Evolutionary conservation across 2,888 invertebrate genomes (phyloP), one percentile per base, ranked within the genome.

Genomic region (Meiosimyza platycephala): DNA sequence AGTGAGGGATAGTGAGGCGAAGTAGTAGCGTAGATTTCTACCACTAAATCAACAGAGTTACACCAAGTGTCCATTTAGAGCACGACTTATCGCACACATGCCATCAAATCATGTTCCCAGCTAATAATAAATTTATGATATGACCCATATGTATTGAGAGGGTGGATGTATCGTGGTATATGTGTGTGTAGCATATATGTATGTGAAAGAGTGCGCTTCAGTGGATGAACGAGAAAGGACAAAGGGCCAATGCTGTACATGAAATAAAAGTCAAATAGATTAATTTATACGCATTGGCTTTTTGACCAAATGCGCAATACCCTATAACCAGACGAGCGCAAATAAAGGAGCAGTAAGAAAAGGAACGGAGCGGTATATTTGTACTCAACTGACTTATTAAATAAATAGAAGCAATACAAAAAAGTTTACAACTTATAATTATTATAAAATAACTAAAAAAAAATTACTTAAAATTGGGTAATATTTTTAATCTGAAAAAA

Each of bases 91-190:
- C 64, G 64, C 64, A 51, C 64, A 64, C 64, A 64, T 50, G 64
- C 22, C 64, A 64, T 64, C 64, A 64, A 64, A 64, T 64, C 64
- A 51, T 64, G 64, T 64, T 64, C 33, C 51, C 64, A 64, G 64
- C 64, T 64, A 64, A 64, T 64, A 64, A 64, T 64, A 64, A 64
- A 64, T 64, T 64, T 64, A 64, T 64, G 64, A 50, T 64, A 64
- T 51, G 64, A 64, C 64, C 16, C 54, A 54, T 18, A n/a, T 63
- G 50, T 57, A 40, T 50, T n/a, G 13, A 33, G 33, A 7, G 59
- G n/a, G 16, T 40, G 55, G 13, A 48, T 66, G 33, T 62, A 9
- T 62, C 28, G 33, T 16, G 13, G 55, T 9, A 12, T 12, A 28
- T 51, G 48, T 22, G 48, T 64, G 55, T 71, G n/a, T 28, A 28